Evolutionary conservation across 2,888 invertebrate species (phyloP).

Genomic region (Sisyra nigra): DNA sequence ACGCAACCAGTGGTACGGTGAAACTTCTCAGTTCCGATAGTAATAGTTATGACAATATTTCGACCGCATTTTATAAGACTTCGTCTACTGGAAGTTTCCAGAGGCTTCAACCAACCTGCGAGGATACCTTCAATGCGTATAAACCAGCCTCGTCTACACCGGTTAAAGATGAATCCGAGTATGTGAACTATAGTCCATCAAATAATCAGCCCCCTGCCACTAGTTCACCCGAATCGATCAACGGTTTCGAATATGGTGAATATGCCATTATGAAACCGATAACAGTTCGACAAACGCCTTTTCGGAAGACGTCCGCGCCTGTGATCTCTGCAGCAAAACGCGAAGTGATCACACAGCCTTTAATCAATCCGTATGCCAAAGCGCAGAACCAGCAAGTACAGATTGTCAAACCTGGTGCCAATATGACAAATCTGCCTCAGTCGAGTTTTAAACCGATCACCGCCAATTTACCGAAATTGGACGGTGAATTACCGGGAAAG

Average conservation of each 20-base stretch:
- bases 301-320: slow-evolving; percentile 9
- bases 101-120: neutral
- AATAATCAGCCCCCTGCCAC: slow-evolving; percentile 10
- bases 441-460: slow-evolving; percentile 9
- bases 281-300: neutral
- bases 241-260: slow-evolving; percentile 21
- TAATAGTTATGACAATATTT: slow-evolving; percentile 13
- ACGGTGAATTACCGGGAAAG: slow-evolving; percentile 10
- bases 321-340: neutral
- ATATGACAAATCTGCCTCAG: slow-evolving; percentile 10
- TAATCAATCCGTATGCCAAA: slow-evolving; percentile 9
- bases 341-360: neutral
- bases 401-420: slow-evolving; percentile 16
- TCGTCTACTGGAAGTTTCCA: neutral
- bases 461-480: slow-evolving; percentile 12
- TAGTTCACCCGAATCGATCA: slow-evolving; percentile 10
- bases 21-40: slow-evolving; percentile 12
- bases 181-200: slow-evolving; percentile 24
- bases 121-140: neutral
- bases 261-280: slow-evolving; percentile 32
- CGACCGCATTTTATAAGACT: slow-evolving; percentile 11
- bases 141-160: neutral
- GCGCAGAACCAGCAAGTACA: slow-evolving; percentile 8
- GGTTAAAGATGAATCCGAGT: slow-evolving; percentile 16
- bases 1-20: slow-evolving; percentile 22